These are phyloP conservation scores for Pristiophorus japonicus DNA, from an alignment of 2,113 vertebrate species.

Conservation along the genomic window DNA sequence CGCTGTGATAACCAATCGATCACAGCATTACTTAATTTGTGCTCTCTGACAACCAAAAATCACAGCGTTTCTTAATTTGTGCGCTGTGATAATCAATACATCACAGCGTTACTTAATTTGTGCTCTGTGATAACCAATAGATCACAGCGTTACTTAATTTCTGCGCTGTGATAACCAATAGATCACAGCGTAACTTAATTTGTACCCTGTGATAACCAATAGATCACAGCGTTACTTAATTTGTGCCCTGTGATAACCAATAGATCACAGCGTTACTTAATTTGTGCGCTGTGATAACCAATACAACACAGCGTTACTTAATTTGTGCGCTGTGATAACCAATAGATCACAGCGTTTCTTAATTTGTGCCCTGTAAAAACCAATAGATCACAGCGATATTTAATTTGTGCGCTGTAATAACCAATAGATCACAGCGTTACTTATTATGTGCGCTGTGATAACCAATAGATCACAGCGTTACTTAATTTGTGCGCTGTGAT, in stretches of 20 bases:
- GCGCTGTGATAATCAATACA: neutral
- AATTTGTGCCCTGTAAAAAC: constrained; percentile 1
- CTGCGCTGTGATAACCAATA: neutral
- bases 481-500: constrained; percentile 1
- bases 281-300: neutral
- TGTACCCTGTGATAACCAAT: neutral
- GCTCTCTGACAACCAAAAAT: neutral
- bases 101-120: constrained; percentile 11
- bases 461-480: neutral
- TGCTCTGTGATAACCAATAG: neutral
- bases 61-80: constrained; percentile 14
- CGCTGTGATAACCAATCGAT: neutral
- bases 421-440: neutral
- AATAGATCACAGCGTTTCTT: constrained; percentile 7
- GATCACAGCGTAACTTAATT: constrained; percentile 5
- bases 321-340: neutral
- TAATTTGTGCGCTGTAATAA: constrained; percentile 10
- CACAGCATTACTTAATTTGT: neutral
- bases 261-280: constrained; percentile 11
- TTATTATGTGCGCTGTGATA: neutral
- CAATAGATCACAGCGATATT: neutral
- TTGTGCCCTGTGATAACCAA: neutral
- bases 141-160: constrained; percentile 12
- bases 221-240: constrained; percentile 13
- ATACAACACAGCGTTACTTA: neutral